Base-by-base conservation (phyloP, 2,113 vertebrate species). In the Sinosuthora webbiana region DNA sequence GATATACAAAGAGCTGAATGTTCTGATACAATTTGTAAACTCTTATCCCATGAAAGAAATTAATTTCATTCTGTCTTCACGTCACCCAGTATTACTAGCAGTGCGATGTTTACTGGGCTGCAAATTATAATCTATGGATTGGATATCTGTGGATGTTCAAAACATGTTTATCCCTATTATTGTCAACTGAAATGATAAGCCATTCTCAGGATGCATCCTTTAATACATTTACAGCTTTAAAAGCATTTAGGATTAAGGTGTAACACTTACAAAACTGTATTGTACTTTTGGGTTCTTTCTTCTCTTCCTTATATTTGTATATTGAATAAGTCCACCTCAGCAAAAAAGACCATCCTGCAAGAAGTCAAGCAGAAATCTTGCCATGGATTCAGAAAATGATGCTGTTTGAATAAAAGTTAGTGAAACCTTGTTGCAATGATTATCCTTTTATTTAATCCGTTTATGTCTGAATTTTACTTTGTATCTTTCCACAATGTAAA, bases 111-210 rank as follows among this genome's bases (percentile, higher is more conserved):
- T 94, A 55, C 24, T 86, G 11, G 7, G 47, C 47, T 84, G 82
- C 41, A 95, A 91, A 94, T 59, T 56, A 44, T 15, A 62, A 49
- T 93, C 57, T 85, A 41, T 56, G 20, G 49, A 18, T 65, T 65
- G 41, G 41, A 24, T 74, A 65, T 47, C 41, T 47, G 3, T 56
- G 59, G 31, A 47, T 56, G 52, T 83, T 95, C 67, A 78, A 93
- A 96, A 89, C 33, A 52, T 3, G 2, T 92, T 94, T 87, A 92
- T 93, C 53, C 57, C 39, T 92, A 71, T 96, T 94, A 94, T 68
- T 85, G 71, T 93, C 90, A 88, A 24, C 5, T 82, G 68, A 94
- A 95, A 90, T 78, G 57, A 59, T 53, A 83, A 87, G 30, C 50
- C 21, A 28, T 77, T 85, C 70, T 75, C 77, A 84, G 76, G 82